These are phyloP conservation scores for Cydia splendana DNA, from an alignment of 1,140 invertebrate genomes.

Conservation along the genomic window DNA sequence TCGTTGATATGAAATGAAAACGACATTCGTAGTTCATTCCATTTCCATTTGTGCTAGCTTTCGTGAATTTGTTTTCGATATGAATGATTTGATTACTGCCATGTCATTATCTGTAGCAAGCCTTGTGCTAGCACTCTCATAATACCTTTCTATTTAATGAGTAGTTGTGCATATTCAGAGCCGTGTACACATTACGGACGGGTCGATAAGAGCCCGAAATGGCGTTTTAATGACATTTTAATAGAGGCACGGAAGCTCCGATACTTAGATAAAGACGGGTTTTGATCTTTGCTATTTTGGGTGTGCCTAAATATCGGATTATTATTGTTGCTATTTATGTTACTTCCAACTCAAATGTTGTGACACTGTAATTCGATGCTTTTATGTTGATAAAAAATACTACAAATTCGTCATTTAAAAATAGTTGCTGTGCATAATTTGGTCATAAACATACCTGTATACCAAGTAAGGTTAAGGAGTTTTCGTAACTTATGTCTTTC, in stretches of 20 bases:
- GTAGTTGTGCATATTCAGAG: conserved; percentile 26
- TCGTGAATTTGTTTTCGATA: neutral
- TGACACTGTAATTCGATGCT: too few species aligned
- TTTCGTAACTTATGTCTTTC: too few species aligned
- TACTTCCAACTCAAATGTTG: neutral
- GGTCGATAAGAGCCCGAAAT: conserved; percentile 54
- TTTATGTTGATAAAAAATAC: too few species aligned
- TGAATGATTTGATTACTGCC: neutral
- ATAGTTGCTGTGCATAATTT: too few species aligned
- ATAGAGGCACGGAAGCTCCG: conserved; percentile 54
- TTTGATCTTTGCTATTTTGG: conserved; percentile 30
- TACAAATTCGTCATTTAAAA: too few species aligned
- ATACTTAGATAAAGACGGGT: conserved; percentile 44
- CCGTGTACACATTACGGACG: conserved; percentile 29
- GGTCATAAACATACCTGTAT: too few species aligned
- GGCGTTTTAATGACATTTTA: conserved; percentile 64
- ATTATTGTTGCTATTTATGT: neutral
- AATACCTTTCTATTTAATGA: conserved; percentile 31
- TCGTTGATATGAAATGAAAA: too few species aligned
- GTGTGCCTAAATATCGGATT: neutral
- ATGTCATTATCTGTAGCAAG: neutral
- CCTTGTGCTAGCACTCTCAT: neutral
- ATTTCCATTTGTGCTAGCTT: too few species aligned
- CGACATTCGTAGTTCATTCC: too few species aligned
- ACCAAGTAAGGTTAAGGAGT: too few species aligned